Base-by-base conservation (phyloP, 2,797 vertebrate species). In the Zenarchopterus dispar region DNA sequence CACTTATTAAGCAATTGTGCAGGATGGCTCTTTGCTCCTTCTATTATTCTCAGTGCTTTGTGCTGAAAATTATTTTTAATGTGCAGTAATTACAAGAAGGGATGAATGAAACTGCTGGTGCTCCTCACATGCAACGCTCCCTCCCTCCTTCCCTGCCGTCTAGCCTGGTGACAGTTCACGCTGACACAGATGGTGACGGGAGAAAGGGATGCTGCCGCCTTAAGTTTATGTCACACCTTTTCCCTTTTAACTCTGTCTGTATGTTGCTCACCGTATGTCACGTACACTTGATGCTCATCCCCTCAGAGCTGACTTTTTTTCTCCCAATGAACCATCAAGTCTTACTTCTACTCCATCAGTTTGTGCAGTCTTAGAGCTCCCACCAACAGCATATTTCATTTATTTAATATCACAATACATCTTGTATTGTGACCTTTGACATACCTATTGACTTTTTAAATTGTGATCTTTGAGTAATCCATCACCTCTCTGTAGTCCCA, bases 391-490 rank as follows among this genome's bases (percentile, higher is more conserved):
- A 45, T 39, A 67, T 81, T 45, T 62, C 73, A 63, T 80, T 69
- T 77, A 17, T 54, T 77, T 67, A 31, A 64, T 67, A 60, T 17
- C 23, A 45, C 51, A 63, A 56, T 53, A 52, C 24, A 47, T 62
- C 21, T 69, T 68, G 53, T 66, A 67, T 68, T 33, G 39, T 63
- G 77, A 85, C 77, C 81, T 85, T 84, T 86, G 54, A 75, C 56
- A 55, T 72, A 68, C 70, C 74, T 60, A 76, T 84, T 78, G 75
- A 80, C 77, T 80, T 73, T 42, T 69, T 48, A 73, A 62, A 76
- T 8, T 46, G 52, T 70, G 73, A 78, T 78, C 77, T 77, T 76
- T 61, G 53, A 69, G 33, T 70, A 64, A 77, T 81, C 61, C 65
- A 75, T 56, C 51, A 23, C 53, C 21, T 15, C 24, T n/a, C 24